A percentile compares a stretch with the other conserved stretches of the same genome.
Evolutionary conservation across 2,888 invertebrate genomes (phyloP).

Genomic region (Onthophagus sagittarius): DNA sequence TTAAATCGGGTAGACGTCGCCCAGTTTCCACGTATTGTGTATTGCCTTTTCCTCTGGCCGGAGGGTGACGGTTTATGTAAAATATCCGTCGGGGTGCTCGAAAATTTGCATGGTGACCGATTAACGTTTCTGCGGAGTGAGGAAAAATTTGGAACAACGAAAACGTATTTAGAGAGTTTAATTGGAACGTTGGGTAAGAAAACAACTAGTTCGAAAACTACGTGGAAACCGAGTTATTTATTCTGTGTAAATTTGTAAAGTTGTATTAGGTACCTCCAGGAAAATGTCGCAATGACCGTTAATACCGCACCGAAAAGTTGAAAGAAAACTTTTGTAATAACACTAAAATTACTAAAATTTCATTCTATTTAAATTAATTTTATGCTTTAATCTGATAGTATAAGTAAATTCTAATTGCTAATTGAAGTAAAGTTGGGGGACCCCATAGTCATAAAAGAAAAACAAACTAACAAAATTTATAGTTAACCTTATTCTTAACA

Average conservation of each 20-base stretch:
- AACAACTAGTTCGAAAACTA: neutral
- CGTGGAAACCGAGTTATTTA: neutral
- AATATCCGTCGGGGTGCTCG: neutral
- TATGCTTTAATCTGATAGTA: too few species aligned
- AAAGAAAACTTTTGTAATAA: too few species aligned
- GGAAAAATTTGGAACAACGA: neutral
- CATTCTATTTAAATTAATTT: too few species aligned
- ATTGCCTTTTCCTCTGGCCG: neutral
- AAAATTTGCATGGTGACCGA: neutral
- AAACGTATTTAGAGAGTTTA: neutral
- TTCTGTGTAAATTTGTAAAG: neutral
- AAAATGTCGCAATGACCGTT: neutral
- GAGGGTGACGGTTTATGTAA: neutral
- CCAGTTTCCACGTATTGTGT: neutral
- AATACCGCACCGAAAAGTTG: neutral
- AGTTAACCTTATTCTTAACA: too few species aligned
- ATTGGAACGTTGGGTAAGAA: neutral
- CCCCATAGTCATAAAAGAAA: too few species aligned
- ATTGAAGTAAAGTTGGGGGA: too few species aligned
- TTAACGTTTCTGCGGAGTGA: neutral
- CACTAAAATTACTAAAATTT: too few species aligned
- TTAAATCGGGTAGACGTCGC: neutral
- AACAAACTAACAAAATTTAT: too few species aligned
- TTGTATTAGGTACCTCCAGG: neutral
- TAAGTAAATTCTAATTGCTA: too few species aligned